Evolutionary conservation across 2,888 invertebrate species (phyloP), one percentile per base, ranked within the genome.

Genomic region (Dynastes maya): DNA sequence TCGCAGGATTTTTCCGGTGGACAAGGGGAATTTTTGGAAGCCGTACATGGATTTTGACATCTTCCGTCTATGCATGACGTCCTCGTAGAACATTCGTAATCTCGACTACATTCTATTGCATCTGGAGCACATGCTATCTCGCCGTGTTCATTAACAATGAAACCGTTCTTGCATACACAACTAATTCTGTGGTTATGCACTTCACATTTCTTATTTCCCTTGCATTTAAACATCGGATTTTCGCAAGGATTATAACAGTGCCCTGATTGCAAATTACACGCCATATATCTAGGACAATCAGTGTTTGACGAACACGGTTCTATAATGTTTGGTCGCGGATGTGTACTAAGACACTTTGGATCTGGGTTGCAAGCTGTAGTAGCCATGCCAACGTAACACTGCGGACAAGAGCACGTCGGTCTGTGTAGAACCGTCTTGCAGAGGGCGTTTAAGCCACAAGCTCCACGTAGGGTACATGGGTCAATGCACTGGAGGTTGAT

Each of bases 401-500:
- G 95, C 74, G 96, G 95, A 86, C 97, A 97, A 79, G 95, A 94
- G 89, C 97, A 97, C 85, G 95, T 93, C 67, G 96, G 95, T 86
- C 94, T 93, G 90, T 97, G 97, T 87, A 95, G 90, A 82, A 96
- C 92, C 79, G 96, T 94, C 86, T 94, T 94, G 89, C 97, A 97
- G 81, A 96, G 91, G 81, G 97, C 97, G 89, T 97, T 97, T 86
- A 94, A 92, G 83, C 97, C 97, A 89, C 97, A 97, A 83, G 94
- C 95, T 85, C 95, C 96, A 85, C 96, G 94, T 87, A 96, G 92
- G 87, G 93, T 93, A 91, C 97, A 97, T 83, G 97, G 97, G 90
- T 97, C 96, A 90, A 95, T 92, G 90, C 97, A 97, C 90, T 95
- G 95, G 90, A 94, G 93, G 91, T 95, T 95, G 90, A 96, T 93